phyloP scores from a whole-genome alignment of 64 coral and sea anemone genomes.

The Stichodactyla helianthus region DNA sequence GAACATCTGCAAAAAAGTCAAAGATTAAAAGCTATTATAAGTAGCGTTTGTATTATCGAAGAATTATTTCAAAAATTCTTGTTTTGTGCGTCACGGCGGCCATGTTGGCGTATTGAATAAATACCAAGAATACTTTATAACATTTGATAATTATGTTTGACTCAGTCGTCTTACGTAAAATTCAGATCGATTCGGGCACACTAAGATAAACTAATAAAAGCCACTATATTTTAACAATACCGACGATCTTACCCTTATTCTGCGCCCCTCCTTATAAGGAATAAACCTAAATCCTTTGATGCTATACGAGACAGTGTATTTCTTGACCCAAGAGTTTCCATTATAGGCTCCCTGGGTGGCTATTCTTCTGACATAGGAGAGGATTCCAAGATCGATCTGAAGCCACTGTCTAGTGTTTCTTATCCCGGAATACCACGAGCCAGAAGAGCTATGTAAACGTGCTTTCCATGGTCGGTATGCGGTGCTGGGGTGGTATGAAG shows the following conservation, averaged over 20 bases:
- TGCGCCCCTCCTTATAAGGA: conserved; percentile 32
- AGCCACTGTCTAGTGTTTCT: conserved; percentile 63
- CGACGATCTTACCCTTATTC: conserved; percentile 26
- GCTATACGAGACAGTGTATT: background rate
- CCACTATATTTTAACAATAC: too few relatives aligned
- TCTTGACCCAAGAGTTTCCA: conserved; percentile 29
- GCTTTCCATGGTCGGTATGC: conserved; percentile 47
- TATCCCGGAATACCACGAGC: conserved; percentile 40
- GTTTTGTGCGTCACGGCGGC: too few relatives aligned
- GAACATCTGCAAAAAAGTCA: conserved; percentile 28
- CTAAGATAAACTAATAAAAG: too few relatives aligned
- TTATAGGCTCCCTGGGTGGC: conserved; percentile 52
- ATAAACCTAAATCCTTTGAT: conserved; percentile 25
- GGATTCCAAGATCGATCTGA: conserved; percentile 55
- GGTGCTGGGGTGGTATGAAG: conserved; percentile 45
- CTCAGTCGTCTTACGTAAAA: too few relatives aligned
- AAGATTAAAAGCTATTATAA: too few relatives aligned
- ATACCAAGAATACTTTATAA: too few relatives aligned
- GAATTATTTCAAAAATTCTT: too few relatives aligned
- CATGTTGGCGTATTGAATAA: too few relatives aligned
- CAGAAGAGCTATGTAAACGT: conserved; percentile 12
- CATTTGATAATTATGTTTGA: too few relatives aligned
- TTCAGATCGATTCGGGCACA: too few relatives aligned
- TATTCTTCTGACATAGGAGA: conserved; percentile 33
- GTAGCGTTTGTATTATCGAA: too few relatives aligned